Conservation (phyloP, 2,888 invertebrate genomes). For the Napeogenes sylphis region DNA sequence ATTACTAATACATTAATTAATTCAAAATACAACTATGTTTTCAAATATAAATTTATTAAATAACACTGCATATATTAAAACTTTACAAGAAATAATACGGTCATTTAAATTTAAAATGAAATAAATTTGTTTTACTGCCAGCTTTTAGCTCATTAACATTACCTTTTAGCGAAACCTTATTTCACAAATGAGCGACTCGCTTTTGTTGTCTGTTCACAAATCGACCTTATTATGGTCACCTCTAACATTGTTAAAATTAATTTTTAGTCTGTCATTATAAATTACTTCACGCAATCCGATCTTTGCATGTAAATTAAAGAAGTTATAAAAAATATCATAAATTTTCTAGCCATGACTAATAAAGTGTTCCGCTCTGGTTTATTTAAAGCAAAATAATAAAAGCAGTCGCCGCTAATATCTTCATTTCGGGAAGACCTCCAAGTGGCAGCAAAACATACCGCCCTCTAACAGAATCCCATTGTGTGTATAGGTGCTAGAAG, state of each 20-base stretch:
- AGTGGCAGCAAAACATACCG: conserved; percentile 64
- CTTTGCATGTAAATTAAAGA: conserved; percentile 6
- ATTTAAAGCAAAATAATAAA: conserved; percentile 36
- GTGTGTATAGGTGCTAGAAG: conserved; percentile 46
- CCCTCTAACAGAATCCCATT: conserved; percentile 52
- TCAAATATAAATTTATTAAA: conserved; percentile 7
- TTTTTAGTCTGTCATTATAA: conserved; percentile 14
- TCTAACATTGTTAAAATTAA: conserved; percentile 19
- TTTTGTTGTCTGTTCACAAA: conserved; percentile 25
- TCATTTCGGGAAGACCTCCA: conserved; percentile 72
- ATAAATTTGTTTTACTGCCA: conserved; percentile 16
- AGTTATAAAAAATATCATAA: conserved; percentile 31
- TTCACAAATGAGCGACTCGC: conserved; percentile 26
- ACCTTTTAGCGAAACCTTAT: conserved; percentile 25
- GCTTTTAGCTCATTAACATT: conserved; percentile 24
- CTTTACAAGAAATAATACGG: conserved; percentile 6
- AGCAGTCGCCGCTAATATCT: conserved; percentile 61
- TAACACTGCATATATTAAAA: conserved; percentile 6
- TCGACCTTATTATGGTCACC: conserved; percentile 25
- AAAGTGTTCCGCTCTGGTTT: conserved; percentile 56
- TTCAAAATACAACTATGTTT: not conserved
- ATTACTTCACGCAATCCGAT: conserved; percentile 9
- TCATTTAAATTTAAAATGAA: conserved; percentile 20
- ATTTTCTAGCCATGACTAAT: conserved; percentile 50
- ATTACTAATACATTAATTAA: too few species aligned